Evolutionary conservation across 2,113 vertebrate species (phyloP).

Genomic region (Corythornis madagascariensis): DNA sequence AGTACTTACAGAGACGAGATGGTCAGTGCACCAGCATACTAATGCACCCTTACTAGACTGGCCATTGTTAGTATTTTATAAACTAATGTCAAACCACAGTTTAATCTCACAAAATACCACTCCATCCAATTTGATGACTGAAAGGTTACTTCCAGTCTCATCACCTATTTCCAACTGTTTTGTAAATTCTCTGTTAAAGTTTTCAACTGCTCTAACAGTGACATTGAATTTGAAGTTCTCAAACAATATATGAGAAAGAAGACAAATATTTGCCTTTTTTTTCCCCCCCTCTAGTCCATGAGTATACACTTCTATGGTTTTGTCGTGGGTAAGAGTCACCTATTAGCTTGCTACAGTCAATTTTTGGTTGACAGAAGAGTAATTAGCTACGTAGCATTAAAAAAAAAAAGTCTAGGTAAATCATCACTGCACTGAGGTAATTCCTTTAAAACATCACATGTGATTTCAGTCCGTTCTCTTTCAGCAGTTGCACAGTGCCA

Average conservation of each 20-base stretch:
- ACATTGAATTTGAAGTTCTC: neutral
- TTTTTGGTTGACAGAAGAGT: neutral
- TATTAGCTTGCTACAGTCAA: neutral
- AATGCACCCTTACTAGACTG: slow-evolving; percentile 35
- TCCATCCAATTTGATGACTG: fast-evolving
- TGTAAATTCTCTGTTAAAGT: neutral
- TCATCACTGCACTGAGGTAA: neutral
- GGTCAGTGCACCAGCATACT: slow-evolving; percentile 63
- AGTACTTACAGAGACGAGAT: slow-evolving; percentile 63
- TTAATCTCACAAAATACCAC: neutral
- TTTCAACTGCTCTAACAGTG: neutral
- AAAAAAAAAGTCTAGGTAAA: neutral
- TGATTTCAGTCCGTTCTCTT: neutral
- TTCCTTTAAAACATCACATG: neutral
- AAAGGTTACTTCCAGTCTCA: neutral
- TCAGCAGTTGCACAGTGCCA: neutral
- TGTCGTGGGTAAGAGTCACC: neutral
- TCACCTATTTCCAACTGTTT: neutral
- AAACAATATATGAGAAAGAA: neutral
- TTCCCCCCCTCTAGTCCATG: neutral
- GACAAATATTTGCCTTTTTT: neutral
- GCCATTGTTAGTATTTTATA: slow-evolving; percentile 41
- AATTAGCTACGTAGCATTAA: neutral
- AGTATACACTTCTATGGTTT: neutral
- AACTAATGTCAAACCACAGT: slow-evolving; percentile 19